phyloP scores from a whole-genome alignment of 2,113 vertebrate species.

The Osmerus mordax region DNA sequence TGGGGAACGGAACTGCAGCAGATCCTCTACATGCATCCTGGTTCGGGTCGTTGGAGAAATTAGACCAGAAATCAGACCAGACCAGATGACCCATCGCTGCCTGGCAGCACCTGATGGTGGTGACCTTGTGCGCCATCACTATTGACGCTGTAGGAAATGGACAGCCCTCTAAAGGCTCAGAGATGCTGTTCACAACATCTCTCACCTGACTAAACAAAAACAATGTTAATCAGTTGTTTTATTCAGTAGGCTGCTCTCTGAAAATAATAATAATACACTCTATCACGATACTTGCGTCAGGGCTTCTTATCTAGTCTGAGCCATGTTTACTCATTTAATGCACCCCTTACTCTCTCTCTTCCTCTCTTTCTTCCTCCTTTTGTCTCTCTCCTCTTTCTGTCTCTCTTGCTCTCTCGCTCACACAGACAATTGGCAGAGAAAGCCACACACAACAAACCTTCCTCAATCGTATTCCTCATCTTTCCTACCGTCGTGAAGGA shows the following conservation, averaged over 20 bases:
- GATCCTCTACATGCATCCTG: constrained; percentile 55
- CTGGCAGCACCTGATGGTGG: constrained; percentile 50
- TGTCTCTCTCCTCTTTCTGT: too few relatives aligned
- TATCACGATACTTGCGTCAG: neutral
- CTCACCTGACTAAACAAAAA: constrained; percentile 2
- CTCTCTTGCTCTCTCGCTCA: neutral
- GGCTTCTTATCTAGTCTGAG: neutral
- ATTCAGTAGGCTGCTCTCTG: neutral
- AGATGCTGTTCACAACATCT: neutral
- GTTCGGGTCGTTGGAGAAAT: constrained; percentile 55
- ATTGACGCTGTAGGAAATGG: constrained; percentile 13
- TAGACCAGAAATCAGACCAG: neutral
- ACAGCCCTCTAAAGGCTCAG: constrained; percentile 2
- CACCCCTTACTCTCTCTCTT: neutral
- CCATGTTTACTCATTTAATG: neutral
- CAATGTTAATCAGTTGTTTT: neutral
- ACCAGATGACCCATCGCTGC: constrained; percentile 55
- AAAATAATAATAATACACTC: neutral
- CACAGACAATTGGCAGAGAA: neutral
- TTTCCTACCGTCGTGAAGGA: too few relatives aligned
- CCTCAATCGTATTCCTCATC: too few relatives aligned
- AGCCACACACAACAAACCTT: too few relatives aligned
- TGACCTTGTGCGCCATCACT: constrained; percentile 17
- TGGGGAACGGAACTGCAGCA: constrained; percentile 37
- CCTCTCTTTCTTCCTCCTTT: too few relatives aligned